These are phyloP conservation scores for Semibalanus balanoides DNA, from an alignment of 1,140 invertebrate genomes.

Conservation along the genomic window DNA sequence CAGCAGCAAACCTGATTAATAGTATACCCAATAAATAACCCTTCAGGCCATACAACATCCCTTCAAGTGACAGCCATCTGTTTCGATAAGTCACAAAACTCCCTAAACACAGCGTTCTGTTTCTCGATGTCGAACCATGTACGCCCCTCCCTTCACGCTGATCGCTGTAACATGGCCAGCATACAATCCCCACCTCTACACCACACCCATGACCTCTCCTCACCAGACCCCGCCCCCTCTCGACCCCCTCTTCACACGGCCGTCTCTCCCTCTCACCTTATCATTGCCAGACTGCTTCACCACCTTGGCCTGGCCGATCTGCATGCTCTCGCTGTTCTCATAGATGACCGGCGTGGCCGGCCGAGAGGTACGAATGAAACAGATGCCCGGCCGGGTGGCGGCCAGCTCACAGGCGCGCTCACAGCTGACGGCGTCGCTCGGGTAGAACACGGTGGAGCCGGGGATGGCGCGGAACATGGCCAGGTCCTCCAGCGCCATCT, in stretches of 20 bases:
- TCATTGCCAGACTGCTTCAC: conserved; percentile 57
- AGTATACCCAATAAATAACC: no score
- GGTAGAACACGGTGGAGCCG: conserved; percentile 87
- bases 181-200: no score
- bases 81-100: no score
- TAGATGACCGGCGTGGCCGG: conserved; percentile 82
- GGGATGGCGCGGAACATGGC: conserved; percentile 89
- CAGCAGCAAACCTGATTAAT: no score
- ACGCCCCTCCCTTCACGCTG: no score
- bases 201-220: no score
- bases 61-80: no score
- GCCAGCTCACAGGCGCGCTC: conserved; percentile 90
- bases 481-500: conserved; percentile 98
- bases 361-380: conserved; percentile 88
- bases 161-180: no score
- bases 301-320: conserved; percentile 64
- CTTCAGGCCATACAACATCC: no score
- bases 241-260: neutral
- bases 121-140: no score
- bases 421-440: conserved; percentile 82
- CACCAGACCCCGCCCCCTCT: no score
- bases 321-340: conserved; percentile 53
- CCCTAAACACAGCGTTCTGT: no score
- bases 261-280: conserved; percentile 19
- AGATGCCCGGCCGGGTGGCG: conserved; percentile 88